Percentiles rank a stretch among this genome's conserved stretches.
Conservation (phyloP, 2,888 invertebrate genomes). For the Eupithecia abbreviata region DNA sequence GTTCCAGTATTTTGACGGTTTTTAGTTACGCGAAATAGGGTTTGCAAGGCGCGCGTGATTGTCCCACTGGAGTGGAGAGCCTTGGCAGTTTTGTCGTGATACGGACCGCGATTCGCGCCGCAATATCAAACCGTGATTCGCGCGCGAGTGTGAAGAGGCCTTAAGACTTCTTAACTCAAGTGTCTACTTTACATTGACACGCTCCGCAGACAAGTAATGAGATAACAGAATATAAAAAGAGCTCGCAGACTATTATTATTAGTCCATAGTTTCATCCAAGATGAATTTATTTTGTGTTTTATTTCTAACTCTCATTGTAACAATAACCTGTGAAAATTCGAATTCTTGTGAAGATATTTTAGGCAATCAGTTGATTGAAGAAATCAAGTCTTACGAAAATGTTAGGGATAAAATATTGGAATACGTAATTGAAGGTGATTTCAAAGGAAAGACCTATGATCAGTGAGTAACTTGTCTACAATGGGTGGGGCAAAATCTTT, state of each 20-base stretch:
- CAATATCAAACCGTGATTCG: no score
- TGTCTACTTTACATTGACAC: slow-evolving; percentile 4
- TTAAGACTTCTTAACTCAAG: not conserved
- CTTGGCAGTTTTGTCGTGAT: no score
- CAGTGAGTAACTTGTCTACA: slow-evolving; percentile 65
- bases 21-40: no score
- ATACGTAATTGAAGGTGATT: slow-evolving; percentile 78
- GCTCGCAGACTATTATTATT: slow-evolving; percentile 21
- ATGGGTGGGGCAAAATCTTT: not conserved
- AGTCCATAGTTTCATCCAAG: slow-evolving; percentile 3
- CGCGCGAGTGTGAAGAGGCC: no score
- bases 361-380: slow-evolving; percentile 75
- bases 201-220: not conserved
- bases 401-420: slow-evolving; percentile 80
- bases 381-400: slow-evolving; percentile 84
- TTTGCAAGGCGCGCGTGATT: no score
- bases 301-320: slow-evolving; percentile 54
- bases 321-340: slow-evolving; percentile 51
- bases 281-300: slow-evolving; percentile 58
- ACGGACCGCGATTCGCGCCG: no score
- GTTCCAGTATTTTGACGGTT: no score
- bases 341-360: slow-evolving; percentile 68
- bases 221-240: slow-evolving; percentile 38
- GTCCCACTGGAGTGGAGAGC: no score
- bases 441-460: slow-evolving; percentile 83